Evolutionary conservation across 2,888 invertebrate species (phyloP), one percentile per base, ranked within the genome.

Genomic region (Pherbina coryleti): DNA sequence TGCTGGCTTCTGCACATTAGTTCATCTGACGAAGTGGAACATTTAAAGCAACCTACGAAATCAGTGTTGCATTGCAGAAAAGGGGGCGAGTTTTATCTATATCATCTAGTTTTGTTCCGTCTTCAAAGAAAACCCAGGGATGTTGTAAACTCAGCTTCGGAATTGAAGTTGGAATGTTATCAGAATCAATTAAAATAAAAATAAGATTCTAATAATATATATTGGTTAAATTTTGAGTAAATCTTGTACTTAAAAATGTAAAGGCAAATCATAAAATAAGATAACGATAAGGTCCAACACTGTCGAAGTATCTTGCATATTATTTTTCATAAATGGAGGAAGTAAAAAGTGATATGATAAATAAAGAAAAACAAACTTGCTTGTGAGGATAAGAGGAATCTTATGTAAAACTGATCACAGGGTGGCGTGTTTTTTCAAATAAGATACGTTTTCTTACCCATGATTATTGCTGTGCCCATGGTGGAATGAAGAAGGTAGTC

Each of bases 21-120:
- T 55, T 67, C 75, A 67, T 67, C 53, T 55, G 75, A 67, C 55
- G 75, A 75, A 75, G 66, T 75, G 66, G 67, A 75, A 75, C 66
- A 34, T 53, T 37, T 74, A 66, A 34, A 75, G 66, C 60, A 55
- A 37, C 22, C 69, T 14, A 69, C 14, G 51, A 28, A 19, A 34
- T 64, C 31, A 17, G 22, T 51, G 51, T 67, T 67, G 67, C 44
- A 44, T 25, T 44, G 37, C 9, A 22, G 19, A 51, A 69, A 8
- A 25, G 28, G 60, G 25, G 28, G 28, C 60, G 8, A 60, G 28
- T 44, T 44, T 7, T 37, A 44, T 44, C 44, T 44, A 11, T 44
- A 44, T 14, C 44, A 44, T 11, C 44, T 44, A 44, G 37, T 44
- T 44, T 44, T 44, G 44, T 44, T 44, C 44, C 14, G 11, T 4